These are phyloP conservation scores for Chironomus striatipennis DNA, from an alignment of 1,140 invertebrate genomes.

Conservation along the genomic window DNA sequence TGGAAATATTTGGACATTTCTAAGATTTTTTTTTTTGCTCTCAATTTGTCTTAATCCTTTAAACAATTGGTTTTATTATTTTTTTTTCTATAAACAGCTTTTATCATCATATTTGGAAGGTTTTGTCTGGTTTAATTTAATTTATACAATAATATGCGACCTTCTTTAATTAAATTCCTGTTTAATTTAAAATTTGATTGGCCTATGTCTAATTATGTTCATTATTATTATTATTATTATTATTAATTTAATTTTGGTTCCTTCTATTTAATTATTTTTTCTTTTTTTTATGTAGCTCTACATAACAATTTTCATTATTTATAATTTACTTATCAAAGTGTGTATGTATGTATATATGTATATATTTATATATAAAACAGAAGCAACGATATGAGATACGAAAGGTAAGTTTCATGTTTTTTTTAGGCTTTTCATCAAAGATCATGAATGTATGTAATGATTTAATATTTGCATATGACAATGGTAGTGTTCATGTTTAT, in stretches of 20 bases:
- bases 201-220: not conserved
- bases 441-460: no score
- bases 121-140: not conserved
- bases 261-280: not conserved
- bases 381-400: slow-evolving; percentile 10
- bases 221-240: no score
- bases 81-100: not conserved
- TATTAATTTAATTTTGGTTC: slow-evolving; percentile 6
- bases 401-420: not conserved
- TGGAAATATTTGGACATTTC: slow-evolving; percentile 8
- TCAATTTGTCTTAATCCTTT: not conserved
- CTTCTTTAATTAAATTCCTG: not conserved
- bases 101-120: not conserved
- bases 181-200: slow-evolving; percentile 15
- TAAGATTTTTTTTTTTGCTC: not conserved
- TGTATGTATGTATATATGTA: not conserved
- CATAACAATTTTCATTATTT: not conserved
- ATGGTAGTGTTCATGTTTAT: no score
- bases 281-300: not conserved
- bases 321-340: slow-evolving; percentile 1
- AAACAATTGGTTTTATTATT: not conserved
- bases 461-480: no score
- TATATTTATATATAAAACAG: not conserved
- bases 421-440: not conserved
- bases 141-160: not conserved